Evolutionary conservation across 1,140 invertebrate genomes (phyloP).

Genomic region (Drosophila kepulauana): DNA sequence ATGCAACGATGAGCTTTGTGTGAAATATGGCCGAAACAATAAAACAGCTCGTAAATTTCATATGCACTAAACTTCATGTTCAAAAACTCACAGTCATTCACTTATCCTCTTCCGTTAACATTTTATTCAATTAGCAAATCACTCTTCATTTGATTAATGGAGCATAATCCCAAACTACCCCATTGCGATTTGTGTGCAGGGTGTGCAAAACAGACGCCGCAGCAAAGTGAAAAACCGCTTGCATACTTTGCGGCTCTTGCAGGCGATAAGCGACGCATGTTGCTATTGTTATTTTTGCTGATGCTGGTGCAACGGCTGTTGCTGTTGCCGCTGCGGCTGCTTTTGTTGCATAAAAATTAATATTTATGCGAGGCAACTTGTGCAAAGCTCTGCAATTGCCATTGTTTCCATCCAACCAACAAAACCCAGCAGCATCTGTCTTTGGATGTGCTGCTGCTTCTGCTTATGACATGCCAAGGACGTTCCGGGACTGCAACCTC

Average conservation of each 20-base stretch:
- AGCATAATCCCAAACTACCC: conserved; percentile 5
- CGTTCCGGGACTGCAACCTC: conserved; percentile 31
- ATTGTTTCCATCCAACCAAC: conserved; percentile 58
- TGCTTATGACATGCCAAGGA: conserved; percentile 24
- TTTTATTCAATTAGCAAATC: background rate
- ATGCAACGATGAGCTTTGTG: too few relatives aligned
- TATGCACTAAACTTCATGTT: too few relatives aligned
- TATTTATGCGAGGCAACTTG: conserved; percentile 79
- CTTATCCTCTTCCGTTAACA: background rate
- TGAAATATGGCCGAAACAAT: too few relatives aligned
- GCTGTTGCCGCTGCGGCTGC: conserved; percentile 51
- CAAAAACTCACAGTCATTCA: too few relatives aligned
- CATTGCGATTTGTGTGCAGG: background rate
- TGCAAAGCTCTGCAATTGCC: conserved; percentile 77
- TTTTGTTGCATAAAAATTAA: conserved; percentile 81
- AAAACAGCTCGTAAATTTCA: too few relatives aligned
- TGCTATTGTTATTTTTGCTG: conserved; percentile 38
- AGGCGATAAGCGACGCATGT: conserved; percentile 71
- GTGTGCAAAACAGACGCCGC: conserved; percentile 39
- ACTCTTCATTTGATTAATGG: background rate
- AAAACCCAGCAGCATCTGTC: background rate
- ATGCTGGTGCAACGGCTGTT: conserved; percentile 55
- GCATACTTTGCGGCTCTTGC: conserved; percentile 72
- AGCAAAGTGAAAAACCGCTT: conserved; percentile 72
- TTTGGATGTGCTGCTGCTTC: conserved; percentile 20